phyloP scores from a whole-genome alignment of 2,797 vertebrate genomes.

The Eulemur coronatus region DNA sequence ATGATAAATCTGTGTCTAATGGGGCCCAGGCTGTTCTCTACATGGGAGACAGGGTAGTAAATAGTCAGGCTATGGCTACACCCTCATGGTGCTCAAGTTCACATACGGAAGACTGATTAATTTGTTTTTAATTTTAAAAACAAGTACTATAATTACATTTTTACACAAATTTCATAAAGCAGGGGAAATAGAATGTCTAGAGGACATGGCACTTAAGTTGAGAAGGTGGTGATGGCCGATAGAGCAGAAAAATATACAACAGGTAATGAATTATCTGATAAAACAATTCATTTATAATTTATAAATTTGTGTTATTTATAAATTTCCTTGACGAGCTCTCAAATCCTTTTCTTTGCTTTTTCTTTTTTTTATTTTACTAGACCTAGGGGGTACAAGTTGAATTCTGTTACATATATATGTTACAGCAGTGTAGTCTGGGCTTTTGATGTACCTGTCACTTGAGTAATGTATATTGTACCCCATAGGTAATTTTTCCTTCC shows the following conservation, averaged over 20 bases:
- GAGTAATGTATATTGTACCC: not conserved
- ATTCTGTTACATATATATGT: not conserved
- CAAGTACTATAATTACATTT: not conserved
- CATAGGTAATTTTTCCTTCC: not conserved
- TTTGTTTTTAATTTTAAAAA: not conserved
- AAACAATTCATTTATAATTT: not conserved
- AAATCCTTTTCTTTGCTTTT: not conserved
- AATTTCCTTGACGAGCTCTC: not conserved
- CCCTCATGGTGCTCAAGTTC: not conserved
- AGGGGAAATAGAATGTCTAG: not conserved
- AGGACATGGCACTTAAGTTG: not conserved
- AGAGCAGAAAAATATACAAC: not conserved
- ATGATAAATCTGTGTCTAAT: not conserved
- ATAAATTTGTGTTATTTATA: not conserved
- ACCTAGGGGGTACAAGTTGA: not conserved
- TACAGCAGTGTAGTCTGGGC: not conserved
- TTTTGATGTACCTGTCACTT: not conserved
- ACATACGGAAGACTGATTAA: not conserved
- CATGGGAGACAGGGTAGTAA: not conserved
- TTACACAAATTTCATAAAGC: not conserved
- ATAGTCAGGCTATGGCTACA: not conserved
- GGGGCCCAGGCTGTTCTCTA: not conserved
- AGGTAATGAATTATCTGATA: not conserved
- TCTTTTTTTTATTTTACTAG: not conserved
- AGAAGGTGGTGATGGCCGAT: not conserved